A percentile compares a stretch with the other conserved stretches of the same genome.
These are phyloP conservation scores for Noctua fimbriata DNA, from an alignment of 2,888 invertebrate genomes.

Conservation along the genomic window DNA sequence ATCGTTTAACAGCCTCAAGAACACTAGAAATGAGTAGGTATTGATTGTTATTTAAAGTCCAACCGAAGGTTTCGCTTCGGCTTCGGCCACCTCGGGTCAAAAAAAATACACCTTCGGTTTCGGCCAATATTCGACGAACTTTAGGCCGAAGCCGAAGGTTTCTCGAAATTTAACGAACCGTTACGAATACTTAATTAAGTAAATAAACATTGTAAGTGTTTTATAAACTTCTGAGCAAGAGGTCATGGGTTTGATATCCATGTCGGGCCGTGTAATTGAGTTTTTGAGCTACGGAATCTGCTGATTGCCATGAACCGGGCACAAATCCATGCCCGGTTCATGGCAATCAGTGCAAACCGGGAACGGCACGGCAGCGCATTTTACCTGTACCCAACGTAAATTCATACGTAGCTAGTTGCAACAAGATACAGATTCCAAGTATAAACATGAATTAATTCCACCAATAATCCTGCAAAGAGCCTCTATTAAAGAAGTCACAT, in stretches of 20 bases:
- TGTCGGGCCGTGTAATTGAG: neutral
- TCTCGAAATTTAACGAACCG: neutral
- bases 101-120: neutral
- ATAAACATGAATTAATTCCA: neutral
- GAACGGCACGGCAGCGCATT: neutral
- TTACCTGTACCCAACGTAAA: neutral
- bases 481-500: neutral
- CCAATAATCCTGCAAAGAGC: neutral
- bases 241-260: neutral
- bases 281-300: neutral
- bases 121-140: neutral
- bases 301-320: too few relatives aligned
- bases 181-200: too few relatives aligned
- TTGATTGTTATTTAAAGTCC: too few relatives aligned
- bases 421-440: neutral
- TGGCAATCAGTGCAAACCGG: neutral
- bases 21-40: too few relatives aligned
- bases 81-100: too few relatives aligned
- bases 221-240: too few relatives aligned
- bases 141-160: neutral
- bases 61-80: too few relatives aligned
- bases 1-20: too few relatives aligned
- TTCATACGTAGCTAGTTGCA: neutral
- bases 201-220: too few relatives aligned
- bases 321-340: neutral